Conservation (phyloP, 2,888 invertebrate genomes). For the Lamellibrachia satsuma region DNA sequence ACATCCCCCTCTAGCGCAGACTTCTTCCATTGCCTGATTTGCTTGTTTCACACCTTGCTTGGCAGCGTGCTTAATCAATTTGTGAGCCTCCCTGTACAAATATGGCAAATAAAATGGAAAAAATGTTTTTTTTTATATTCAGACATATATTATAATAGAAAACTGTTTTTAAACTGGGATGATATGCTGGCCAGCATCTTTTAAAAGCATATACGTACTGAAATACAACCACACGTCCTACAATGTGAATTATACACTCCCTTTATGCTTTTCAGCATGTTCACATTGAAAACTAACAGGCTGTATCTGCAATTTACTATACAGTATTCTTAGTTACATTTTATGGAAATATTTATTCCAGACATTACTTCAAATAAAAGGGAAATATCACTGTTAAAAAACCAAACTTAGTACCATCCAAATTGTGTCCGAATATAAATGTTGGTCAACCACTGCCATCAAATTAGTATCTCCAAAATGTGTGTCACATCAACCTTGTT, state of each 20-base stretch:
- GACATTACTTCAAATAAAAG: neutral
- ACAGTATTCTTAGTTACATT: neutral
- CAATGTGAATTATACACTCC: too few species aligned
- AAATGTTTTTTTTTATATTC: neutral
- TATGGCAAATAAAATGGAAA: neutral
- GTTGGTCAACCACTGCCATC: too few species aligned
- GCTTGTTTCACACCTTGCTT: slow-evolving; percentile 66
- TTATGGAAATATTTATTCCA: neutral
- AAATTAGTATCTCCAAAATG: too few species aligned
- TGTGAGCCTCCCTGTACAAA: slow-evolving; percentile 64
- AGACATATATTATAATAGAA: too few species aligned
- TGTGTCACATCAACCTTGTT: too few species aligned
- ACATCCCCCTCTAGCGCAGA: slow-evolving; percentile 60
- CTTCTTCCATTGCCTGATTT: slow-evolving; percentile 60
- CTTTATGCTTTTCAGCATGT: too few species aligned
- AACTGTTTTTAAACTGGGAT: too few species aligned
- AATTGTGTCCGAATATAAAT: too few species aligned
- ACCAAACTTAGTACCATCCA: too few species aligned
- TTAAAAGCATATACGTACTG: neutral
- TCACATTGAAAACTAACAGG: too few species aligned
- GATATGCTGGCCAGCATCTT: too few species aligned
- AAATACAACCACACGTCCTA: neutral
- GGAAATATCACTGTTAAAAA: neutral
- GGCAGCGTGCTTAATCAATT: slow-evolving; percentile 65
- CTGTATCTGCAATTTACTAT: neutral